phyloP scores from a whole-genome alignment of 2,113 vertebrate genomes.

The Sylvicapra grimmia region DNA sequence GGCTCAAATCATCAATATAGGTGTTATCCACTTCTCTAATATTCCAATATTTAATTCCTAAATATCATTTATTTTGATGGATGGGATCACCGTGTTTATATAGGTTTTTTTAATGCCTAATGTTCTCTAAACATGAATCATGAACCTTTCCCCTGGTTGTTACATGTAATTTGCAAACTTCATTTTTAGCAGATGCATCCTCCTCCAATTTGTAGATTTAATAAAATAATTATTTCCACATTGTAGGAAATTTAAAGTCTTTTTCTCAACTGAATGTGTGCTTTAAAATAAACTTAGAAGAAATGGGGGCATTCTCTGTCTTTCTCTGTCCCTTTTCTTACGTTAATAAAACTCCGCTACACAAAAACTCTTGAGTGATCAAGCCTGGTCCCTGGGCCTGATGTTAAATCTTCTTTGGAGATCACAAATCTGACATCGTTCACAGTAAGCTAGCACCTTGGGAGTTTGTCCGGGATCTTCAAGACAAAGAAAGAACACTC shows the following conservation, averaged over 20 bases:
- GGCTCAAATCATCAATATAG: not conserved
- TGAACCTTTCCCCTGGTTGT: not conserved
- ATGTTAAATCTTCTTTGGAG: not conserved
- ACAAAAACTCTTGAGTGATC: not conserved
- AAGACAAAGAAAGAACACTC: not conserved
- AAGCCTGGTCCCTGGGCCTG: not conserved
- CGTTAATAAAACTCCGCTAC: not conserved
- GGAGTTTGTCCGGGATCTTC: not conserved
- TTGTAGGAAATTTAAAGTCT: not conserved
- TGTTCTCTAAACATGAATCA: not conserved
- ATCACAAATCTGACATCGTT: not conserved
- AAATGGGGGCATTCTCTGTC: not conserved
- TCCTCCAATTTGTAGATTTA: not conserved
- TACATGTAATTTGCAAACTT: not conserved
- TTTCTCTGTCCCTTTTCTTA: not conserved
- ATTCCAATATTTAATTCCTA: not conserved
- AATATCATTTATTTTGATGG: not conserved
- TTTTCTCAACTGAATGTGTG: not conserved
- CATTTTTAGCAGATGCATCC: not conserved
- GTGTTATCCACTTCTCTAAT: not conserved
- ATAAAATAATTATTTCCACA: not conserved
- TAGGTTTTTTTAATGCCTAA: not conserved
- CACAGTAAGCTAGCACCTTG: not conserved
- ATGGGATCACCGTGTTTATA: not conserved
- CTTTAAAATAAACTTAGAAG: not conserved